Conservation (phyloP, 2,888 invertebrate species). For the Nymphalis c-album region DNA sequence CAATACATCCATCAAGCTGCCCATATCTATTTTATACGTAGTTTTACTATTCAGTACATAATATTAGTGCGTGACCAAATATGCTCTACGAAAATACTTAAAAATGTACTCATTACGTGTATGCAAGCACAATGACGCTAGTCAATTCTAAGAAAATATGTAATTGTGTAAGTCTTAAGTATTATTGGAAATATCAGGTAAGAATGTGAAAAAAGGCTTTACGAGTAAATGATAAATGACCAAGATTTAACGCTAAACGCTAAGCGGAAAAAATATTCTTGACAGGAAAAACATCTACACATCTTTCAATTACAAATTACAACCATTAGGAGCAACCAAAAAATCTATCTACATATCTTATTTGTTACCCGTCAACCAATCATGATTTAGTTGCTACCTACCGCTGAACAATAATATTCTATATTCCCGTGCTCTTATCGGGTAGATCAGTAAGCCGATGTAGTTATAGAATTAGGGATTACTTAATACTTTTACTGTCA, state of each 20-base stretch:
- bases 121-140: not conserved
- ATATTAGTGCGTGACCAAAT: too few species aligned
- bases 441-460: too few species aligned
- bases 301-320: too few species aligned
- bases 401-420: too few species aligned
- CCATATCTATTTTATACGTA: not conserved
- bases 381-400: too few species aligned
- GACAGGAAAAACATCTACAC: too few species aligned
- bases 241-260: not conserved
- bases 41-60: not conserved
- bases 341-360: not conserved
- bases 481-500: too few species aligned
- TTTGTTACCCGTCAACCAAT: too few species aligned
- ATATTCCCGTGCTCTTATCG: too few species aligned
- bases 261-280: slow-evolving; percentile 1
- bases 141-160: not conserved
- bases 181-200: not conserved
- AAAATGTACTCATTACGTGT: too few species aligned
- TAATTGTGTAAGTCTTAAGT: not conserved
- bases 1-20: not conserved
- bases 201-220: not conserved
- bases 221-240: not conserved
- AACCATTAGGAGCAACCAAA: not conserved
- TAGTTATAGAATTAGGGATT: too few species aligned
- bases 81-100: too few species aligned